These are phyloP conservation scores for Leptinotarsa texana DNA, from an alignment of 1,140 invertebrate genomes.

Conservation along the genomic window DNA sequence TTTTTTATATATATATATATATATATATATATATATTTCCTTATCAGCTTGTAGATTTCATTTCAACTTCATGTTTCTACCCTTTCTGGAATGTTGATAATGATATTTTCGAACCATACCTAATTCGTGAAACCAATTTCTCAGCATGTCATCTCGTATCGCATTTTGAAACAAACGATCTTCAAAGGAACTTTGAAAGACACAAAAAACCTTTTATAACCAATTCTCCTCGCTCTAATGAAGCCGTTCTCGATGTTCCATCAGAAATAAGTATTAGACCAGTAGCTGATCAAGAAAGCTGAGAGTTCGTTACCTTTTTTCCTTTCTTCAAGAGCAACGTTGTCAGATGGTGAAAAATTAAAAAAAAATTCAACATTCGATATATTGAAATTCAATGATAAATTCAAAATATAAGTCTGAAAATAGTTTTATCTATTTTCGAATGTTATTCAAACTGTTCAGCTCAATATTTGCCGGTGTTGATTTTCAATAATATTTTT, in stretches of 20 bases:
- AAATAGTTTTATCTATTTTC: no score
- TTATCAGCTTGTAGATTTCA: no score
- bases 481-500: no score
- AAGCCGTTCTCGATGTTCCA: slow-evolving; percentile 7
- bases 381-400: no score
- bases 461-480: no score
- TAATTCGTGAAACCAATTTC: slow-evolving; percentile 1
- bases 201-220: slow-evolving; percentile 18
- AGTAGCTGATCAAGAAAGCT: slow-evolving; percentile 9
- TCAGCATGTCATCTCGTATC: slow-evolving; percentile 7
- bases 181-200: background rate
- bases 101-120: background rate
- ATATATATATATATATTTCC: no score
- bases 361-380: no score
- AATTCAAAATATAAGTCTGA: no score
- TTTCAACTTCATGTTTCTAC: no score
- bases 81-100: no score
- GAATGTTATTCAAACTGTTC: no score
- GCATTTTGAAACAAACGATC: background rate
- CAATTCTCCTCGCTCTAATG: slow-evolving; percentile 12
- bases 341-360: background rate
- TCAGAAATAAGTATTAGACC: slow-evolving; percentile 7
- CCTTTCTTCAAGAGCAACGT: background rate
- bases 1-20: no score
- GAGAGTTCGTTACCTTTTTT: background rate